A percentile compares a stretch with the other conserved stretches of the same genome.
phyloP scores from a whole-genome alignment of 35 echinoderm and acorn worm genomes.

The Lytechinus variegatus region DNA sequence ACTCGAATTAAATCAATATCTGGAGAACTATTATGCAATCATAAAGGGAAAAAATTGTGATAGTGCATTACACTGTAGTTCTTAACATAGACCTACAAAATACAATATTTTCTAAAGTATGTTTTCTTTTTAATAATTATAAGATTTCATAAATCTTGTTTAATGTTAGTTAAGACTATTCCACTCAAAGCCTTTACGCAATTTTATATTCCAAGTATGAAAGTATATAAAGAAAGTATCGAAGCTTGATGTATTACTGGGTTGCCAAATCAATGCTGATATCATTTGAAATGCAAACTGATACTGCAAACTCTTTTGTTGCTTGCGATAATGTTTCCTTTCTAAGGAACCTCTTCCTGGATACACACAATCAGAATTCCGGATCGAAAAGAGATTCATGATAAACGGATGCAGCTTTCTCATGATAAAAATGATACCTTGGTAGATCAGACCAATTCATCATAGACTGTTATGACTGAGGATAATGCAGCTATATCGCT shows the following conservation, averaged over 20 bases:
- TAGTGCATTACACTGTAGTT: too few relatives aligned
- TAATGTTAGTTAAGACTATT: neutral
- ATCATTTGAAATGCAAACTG: neutral
- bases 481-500: too few relatives aligned
- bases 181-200: neutral
- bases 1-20: too few relatives aligned
- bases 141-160: too few relatives aligned
- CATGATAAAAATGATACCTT: neutral
- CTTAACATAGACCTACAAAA: too few relatives aligned
- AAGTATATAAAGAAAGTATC: too few relatives aligned
- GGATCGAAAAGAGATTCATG: neutral
- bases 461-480: neutral
- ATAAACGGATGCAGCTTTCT: slow-evolving; percentile 6
- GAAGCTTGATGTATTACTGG: too few relatives aligned
- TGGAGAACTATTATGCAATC: too few relatives aligned
- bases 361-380: neutral
- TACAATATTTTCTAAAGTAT: neutral
- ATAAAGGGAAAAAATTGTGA: too few relatives aligned
- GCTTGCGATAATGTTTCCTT: slow-evolving; percentile 28
- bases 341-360: neutral
- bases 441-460: neutral
- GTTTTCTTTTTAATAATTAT: too few relatives aligned
- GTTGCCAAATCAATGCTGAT: neutral
- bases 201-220: neutral
- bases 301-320: neutral